Conservation (phyloP, 53 echinoderm and acorn worm genomes). For the Paracentrotus lividus region DNA sequence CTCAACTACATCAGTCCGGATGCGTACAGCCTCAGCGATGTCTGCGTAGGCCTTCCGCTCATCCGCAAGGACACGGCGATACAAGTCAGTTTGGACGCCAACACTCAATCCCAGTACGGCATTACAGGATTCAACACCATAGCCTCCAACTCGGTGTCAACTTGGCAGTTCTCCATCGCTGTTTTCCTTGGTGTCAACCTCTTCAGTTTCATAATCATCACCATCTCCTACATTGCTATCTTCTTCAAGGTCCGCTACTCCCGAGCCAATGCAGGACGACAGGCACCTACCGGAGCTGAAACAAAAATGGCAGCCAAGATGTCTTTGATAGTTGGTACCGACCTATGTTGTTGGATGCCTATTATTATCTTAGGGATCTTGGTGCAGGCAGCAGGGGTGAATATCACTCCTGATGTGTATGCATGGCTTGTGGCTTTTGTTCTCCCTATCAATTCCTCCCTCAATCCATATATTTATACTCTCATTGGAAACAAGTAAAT, state of each 20-base stretch:
- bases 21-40: constrained; percentile 72
- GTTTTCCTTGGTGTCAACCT: constrained; percentile 68
- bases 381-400: no score
- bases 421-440: no score
- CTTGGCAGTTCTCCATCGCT: constrained; percentile 55
- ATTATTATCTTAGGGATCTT: no score
- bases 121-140: neutral
- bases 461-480: no score
- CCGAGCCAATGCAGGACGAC: neutral
- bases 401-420: no score
- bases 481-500: no score
- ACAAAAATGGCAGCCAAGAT: no score
- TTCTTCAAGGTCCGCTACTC: constrained; percentile 58
- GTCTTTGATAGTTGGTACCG: no score
- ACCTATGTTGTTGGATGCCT: no score
- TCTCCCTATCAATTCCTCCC: no score
- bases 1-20: neutral
- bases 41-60: constrained; percentile 76
- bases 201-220: constrained; percentile 62
- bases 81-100: neutral
- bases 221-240: constrained; percentile 68
- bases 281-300: no score
- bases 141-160: neutral
- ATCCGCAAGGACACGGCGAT: neutral
- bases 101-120: neutral